These are phyloP conservation scores for Scaptomyza pallida DNA, from an alignment of 1,140 invertebrate genomes.

Conservation along the genomic window DNA sequence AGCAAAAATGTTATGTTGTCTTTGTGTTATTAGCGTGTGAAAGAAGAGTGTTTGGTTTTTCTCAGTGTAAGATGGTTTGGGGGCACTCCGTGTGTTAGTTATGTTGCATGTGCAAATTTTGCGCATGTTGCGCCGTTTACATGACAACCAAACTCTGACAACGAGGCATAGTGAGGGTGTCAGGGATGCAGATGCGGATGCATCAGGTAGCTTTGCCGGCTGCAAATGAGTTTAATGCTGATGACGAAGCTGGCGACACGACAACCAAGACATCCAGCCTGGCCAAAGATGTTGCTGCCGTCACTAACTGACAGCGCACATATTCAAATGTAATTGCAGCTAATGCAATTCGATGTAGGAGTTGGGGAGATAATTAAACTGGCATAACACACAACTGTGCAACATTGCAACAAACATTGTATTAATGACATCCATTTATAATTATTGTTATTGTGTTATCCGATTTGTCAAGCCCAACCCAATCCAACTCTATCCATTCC, in stretches of 20 bases:
- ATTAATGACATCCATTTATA: not conserved
- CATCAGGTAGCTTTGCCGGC: conserved; percentile 49
- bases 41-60: too few relatives aligned
- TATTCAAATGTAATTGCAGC: conserved; percentile 31
- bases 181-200: not conserved
- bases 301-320: conserved; percentile 36
- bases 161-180: not conserved
- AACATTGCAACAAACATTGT: not conserved
- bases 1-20: too few relatives aligned
- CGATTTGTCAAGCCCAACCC: not conserved
- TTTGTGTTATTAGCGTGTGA: too few relatives aligned
- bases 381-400: too few relatives aligned
- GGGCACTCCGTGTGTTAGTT: conserved; percentile 64
- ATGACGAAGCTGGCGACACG: conserved; percentile 37
- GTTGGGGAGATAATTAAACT: not conserved
- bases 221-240: conserved; percentile 53
- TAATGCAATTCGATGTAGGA: conserved; percentile 19
- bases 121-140: conserved; percentile 42
- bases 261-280: conserved; percentile 18
- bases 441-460: conserved; percentile 3
- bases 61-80: conserved; percentile 1
- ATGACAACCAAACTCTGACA: conserved; percentile 15
- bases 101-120: conserved; percentile 68
- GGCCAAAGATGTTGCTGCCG: conserved; percentile 17
- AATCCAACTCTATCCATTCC: not conserved